Percentiles rank a stretch among this genome's conserved stretches.
Evolutionary conservation across 2,113 vertebrate species (phyloP).

Genomic region (Hiodon alosoides): DNA sequence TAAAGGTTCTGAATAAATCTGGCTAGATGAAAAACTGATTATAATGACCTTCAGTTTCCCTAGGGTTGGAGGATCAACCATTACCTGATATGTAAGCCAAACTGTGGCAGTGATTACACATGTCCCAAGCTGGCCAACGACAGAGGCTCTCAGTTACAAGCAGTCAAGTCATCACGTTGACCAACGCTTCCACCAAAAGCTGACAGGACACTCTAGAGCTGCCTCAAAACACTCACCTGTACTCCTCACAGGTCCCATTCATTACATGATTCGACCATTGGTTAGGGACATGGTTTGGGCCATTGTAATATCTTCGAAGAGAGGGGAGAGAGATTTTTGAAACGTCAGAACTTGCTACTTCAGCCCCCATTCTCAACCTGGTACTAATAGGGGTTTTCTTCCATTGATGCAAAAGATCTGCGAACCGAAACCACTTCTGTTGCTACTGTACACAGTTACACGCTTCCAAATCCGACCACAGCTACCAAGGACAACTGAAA

Average conservation of each 20-base stretch:
- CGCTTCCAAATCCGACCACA: background rate
- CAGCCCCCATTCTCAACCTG: no score
- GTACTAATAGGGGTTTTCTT: no score
- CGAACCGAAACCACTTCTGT: no score
- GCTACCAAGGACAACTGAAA: background rate
- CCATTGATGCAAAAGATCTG: no score
- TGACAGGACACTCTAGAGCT: background rate
- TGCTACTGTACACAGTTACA: no score
- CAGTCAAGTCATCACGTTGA: background rate
- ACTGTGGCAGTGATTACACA: no score
- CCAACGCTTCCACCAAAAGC: background rate
- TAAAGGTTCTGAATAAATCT: no score
- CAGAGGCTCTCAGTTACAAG: background rate
- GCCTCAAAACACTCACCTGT: slow-evolving; percentile 50
- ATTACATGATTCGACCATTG: slow-evolving; percentile 49
- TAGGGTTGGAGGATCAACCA: no score
- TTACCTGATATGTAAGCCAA: no score
- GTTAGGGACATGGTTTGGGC: slow-evolving; percentile 33
- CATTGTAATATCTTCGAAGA: slow-evolving; percentile 48
- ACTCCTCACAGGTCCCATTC: slow-evolving; percentile 57
- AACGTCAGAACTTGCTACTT: no score
- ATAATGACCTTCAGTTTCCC: no score
- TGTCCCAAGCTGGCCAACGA: background rate
- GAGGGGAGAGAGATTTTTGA: background rate
- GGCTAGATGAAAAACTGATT: no score